Base-by-base conservation (phyloP, 1,140 invertebrate genomes). In the Pararge aegeria region DNA sequence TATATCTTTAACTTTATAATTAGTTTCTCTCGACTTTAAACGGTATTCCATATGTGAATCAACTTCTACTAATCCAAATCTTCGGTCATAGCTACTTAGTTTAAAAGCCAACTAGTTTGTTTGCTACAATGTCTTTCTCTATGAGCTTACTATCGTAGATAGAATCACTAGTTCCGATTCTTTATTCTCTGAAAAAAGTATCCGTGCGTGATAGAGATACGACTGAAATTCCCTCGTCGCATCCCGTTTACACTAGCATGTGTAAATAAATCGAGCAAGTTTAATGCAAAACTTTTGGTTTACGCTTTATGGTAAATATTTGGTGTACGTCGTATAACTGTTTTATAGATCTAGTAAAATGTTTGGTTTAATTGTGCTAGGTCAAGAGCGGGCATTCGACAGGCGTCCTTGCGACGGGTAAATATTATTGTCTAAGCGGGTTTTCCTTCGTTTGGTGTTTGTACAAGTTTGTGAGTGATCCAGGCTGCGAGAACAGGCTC, bases 221-320 rank as follows among this genome's bases (percentile, higher is more conserved):
- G 66, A 73, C 46, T 53, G 40, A 70, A 48, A 65, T 63, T 79
- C 24, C 51, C 46, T 24, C 57, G 55, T 9, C 27, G 12, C 6
- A 7, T 44, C 51, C 61, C 68, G 75, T 77, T 80, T 78, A 86
- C 68, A 70, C 69, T 67, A 70, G 54, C 66, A 57, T 61, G 68
- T 76, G 80, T 85, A 86, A 87, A 89, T 87, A 89, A 86, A 89
- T 78, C 77, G 66, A 78, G 76, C 72, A 69, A 85, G 80, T 85
- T 88, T 81, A 87, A 87, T 89, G 86, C 86, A 89, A 89, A 89
- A 86, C 77, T 89, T 89, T 89, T 85, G 84, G 83, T 89, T 89
- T 87, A 87, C 83, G 83, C 80, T 89, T 86, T 86, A 87, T 87
- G 86, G 83, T 87, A 89, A 89, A 89, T 87, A 87, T 89, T 87